Conservation (phyloP, 2,888 invertebrate species). For the Pollenia labialis region DNA sequence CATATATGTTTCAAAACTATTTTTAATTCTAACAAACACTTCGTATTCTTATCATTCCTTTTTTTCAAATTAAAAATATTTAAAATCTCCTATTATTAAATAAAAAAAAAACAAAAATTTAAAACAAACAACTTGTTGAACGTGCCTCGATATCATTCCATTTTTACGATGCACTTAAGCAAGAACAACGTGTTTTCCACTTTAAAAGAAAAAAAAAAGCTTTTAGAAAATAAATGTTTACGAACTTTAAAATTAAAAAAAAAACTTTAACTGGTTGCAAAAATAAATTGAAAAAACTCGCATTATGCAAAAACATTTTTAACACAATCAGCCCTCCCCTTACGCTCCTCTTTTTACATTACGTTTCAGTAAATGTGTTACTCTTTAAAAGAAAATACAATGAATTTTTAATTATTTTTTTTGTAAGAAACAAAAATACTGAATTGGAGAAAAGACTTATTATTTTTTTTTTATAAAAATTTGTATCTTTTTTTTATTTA, state of each 20-base stretch:
- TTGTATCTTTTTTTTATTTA: conserved; percentile 52
- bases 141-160: conserved; percentile 68
- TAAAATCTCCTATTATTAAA: background rate
- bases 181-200: background rate
- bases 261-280: conserved; percentile 19
- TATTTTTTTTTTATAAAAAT: conserved; percentile 49
- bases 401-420: conserved; percentile 44
- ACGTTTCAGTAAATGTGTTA: conserved; percentile 28
- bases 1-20: no score
- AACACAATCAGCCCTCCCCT: background rate
- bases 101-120: background rate
- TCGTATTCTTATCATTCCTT: conserved; percentile 23
- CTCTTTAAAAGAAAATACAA: conserved; percentile 41
- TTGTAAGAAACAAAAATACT: conserved; percentile 10
- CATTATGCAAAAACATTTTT: conserved; percentile 3
- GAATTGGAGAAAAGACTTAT: conserved; percentile 71
- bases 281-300: conserved; percentile 1
- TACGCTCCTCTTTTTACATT: background rate
- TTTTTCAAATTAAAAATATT: conserved; percentile 6
- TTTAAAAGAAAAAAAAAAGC: background rate
- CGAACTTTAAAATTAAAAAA: background rate
- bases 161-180: conserved; percentile 14
- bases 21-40: background rate
- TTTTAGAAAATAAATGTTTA: background rate
- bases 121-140: background rate